Evolutionary conservation across 2,113 vertebrate species (phyloP).

Genomic region (Barnardius zonarius): DNA sequence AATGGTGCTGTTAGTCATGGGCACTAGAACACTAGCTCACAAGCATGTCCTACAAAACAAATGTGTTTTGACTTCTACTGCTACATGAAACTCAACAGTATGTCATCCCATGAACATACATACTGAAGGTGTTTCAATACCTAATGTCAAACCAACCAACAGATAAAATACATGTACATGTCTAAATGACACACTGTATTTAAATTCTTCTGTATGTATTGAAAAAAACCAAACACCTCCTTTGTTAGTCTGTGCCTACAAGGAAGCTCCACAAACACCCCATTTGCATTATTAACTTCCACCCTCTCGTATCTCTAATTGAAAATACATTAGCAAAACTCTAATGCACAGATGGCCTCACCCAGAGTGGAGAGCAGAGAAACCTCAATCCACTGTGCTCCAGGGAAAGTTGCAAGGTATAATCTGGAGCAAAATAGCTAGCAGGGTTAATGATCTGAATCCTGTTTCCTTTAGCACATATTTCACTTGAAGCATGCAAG

Average conservation of each 20-base stretch:
- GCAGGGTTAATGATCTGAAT: neutral
- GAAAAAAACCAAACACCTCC: rapidly evolving
- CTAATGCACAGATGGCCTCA: neutral
- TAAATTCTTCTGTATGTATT: neutral
- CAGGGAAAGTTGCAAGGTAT: neutral
- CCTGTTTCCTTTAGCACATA: neutral
- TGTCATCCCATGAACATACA: neutral
- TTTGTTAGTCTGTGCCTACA: neutral
- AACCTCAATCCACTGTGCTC: neutral
- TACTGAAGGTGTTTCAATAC: neutral
- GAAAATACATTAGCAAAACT: neutral
- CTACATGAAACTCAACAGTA: neutral
- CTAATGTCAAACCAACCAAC: neutral
- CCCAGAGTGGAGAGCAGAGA: neutral
- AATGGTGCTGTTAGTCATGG: neutral
- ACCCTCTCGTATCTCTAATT: neutral
- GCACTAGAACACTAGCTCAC: neutral
- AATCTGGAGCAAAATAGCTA: neutral
- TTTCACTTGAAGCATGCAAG: neutral
- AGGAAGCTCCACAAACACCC: neutral
- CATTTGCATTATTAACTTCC: neutral
- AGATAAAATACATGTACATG: neutral
- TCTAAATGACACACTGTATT: neutral
- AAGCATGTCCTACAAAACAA: neutral
- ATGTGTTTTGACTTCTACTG: neutral